Evolutionary conservation across 2,797 vertebrate species (phyloP).

Genomic region (Triplophysa yarkandensis): DNA sequence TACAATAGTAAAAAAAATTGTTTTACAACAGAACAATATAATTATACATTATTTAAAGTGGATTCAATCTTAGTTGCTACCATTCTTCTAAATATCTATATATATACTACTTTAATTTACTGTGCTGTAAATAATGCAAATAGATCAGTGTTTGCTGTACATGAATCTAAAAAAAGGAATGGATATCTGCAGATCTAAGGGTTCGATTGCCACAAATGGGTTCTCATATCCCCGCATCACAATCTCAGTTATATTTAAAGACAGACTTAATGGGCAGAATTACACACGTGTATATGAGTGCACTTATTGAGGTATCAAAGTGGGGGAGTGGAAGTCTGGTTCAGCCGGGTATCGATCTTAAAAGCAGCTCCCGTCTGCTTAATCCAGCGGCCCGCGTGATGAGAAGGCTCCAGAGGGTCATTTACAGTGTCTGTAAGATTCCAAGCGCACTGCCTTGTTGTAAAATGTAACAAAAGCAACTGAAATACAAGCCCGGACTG

Average conservation of each 20-base stretch:
- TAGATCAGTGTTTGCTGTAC: not conserved
- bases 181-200: no score
- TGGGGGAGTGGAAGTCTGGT: constrained; percentile 48
- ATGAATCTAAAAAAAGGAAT: no score
- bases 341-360: constrained; percentile 58
- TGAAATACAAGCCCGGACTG: constrained; percentile 77
- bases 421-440: constrained; percentile 66
- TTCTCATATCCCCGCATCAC: constrained; percentile 7
- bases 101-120: not conserved
- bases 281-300: constrained; percentile 43
- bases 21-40: no score
- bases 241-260: constrained; percentile 32
- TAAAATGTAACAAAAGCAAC: constrained; percentile 76
- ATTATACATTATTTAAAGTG: no score
- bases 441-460: constrained; percentile 69
- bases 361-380: constrained; percentile 53
- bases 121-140: not conserved
- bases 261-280: constrained; percentile 48
- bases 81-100: no score
- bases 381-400: constrained; percentile 51
- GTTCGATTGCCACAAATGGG: not conserved
- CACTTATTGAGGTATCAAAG: constrained; percentile 45
- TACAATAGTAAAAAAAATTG: no score
- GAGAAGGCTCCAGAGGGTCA: constrained; percentile 63
- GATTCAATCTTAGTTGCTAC: no score